A percentile compares a stretch with the other conserved stretches of the same genome.
Evolutionary conservation across 2,113 vertebrate species (phyloP).

Genomic region (Macrotis lagotis): DNA sequence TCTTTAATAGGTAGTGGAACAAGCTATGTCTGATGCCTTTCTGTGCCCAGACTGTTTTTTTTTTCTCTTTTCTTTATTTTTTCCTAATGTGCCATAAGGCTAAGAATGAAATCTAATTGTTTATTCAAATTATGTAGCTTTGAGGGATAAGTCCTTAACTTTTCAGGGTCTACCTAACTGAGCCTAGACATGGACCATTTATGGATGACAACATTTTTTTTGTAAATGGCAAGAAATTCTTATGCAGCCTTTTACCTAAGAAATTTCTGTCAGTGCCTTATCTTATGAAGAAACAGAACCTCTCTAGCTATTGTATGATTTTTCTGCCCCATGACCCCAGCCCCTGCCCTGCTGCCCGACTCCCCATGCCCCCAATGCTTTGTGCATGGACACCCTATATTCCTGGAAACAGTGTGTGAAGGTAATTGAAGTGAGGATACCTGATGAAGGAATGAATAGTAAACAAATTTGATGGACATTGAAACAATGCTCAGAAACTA

Average conservation of each 20-base stretch:
- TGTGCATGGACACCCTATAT: conserved; percentile 71
- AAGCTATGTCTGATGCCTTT: conserved; percentile 85
- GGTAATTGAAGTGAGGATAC: conserved; percentile 75
- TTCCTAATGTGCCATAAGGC: conserved; percentile 83
- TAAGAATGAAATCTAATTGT: conserved; percentile 81
- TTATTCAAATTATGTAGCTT: conserved; percentile 84
- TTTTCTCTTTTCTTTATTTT: conserved; percentile 70
- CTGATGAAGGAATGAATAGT: conserved; percentile 78
- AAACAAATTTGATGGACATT: conserved; percentile 75
- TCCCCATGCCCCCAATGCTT: background rate
- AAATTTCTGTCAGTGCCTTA: conserved; percentile 93
- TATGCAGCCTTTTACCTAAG: conserved; percentile 92
- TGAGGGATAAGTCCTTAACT: conserved; percentile 84
- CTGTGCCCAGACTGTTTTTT: conserved; percentile 86
- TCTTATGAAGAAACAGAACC: conserved; percentile 86
- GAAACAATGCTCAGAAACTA: conserved; percentile 76
- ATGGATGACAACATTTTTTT: conserved; percentile 84
- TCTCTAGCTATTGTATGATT: conserved; percentile 82
- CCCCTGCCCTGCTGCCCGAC: conserved; percentile 38
- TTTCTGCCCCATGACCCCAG: conserved; percentile 57
- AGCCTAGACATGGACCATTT: conserved; percentile 85
- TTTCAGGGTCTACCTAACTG: conserved; percentile 86
- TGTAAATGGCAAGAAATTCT: conserved; percentile 89
- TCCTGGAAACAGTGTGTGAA: conserved; percentile 77
- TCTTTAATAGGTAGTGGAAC: conserved; percentile 77